Percentiles rank a stretch among this genome's conserved stretches.
Conservation (phyloP, 2,113 vertebrate genomes). For the Glaucomys volans region DNA sequence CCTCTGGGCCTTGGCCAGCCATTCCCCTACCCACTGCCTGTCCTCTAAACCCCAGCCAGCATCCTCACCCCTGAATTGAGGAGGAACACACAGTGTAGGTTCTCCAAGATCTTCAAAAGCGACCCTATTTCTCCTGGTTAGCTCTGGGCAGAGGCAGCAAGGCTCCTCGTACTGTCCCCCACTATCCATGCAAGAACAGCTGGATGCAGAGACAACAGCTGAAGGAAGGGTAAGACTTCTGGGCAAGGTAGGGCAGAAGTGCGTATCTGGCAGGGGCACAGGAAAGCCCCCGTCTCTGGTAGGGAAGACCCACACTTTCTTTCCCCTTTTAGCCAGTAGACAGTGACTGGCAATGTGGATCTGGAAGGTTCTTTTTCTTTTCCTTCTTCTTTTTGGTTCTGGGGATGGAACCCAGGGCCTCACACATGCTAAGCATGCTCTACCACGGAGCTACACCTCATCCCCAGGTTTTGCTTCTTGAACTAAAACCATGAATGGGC, state of each 20-base stretch:
- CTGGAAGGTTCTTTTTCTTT: not conserved
- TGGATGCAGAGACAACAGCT: not conserved
- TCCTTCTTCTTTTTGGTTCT: not conserved
- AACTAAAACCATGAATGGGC: not conserved
- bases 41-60: not conserved
- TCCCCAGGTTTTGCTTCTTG: not conserved
- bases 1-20: not conserved
- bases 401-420: not conserved
- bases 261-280: rapidly evolving
- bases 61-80: not conserved
- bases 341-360: not conserved
- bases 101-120: no score
- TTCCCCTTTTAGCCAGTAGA: not conserved
- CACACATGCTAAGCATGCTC: not conserved
- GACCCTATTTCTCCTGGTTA: not conserved
- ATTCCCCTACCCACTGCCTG: no score
- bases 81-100: not conserved
- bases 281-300: no score
- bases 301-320: rapidly evolving
- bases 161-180: not conserved
- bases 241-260: not conserved
- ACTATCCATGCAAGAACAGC: not conserved
- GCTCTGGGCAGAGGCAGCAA: no score
- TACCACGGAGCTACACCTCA: no score
- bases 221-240: not conserved